Evolutionary conservation across 2,113 vertebrate genomes (phyloP).

Genomic region (Pollachius pollachius): DNA sequence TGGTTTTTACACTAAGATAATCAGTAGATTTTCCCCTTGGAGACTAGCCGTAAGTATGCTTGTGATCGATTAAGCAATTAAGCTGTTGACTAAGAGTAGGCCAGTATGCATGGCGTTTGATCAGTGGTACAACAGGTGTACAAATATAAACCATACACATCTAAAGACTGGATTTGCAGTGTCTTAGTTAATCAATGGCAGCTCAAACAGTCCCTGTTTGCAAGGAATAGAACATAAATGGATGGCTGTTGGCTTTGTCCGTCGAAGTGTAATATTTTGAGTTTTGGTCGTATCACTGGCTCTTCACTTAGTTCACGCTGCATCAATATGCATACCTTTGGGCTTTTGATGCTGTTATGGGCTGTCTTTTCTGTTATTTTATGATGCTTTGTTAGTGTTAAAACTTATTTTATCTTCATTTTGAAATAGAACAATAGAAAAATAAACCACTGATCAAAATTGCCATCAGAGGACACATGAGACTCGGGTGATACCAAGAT

Average conservation of each 20-base stretch:
- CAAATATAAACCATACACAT: slow-evolving; percentile 33
- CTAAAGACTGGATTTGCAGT: slow-evolving; percentile 7
- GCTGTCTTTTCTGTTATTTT: not conserved
- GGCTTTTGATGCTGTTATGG: slow-evolving; percentile 6
- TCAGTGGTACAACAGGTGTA: not conserved
- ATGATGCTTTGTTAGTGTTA: slow-evolving; percentile 9
- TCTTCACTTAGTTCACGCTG: slow-evolving; percentile 23
- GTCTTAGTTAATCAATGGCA: slow-evolving; percentile 27
- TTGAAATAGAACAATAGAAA: no score
- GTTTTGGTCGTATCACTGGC: slow-evolving; percentile 62
- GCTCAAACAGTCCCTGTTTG: slow-evolving; percentile 25
- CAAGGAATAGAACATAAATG: slow-evolving; percentile 14
- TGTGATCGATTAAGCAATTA: slow-evolving; percentile 26
- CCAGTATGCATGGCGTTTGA: slow-evolving; percentile 7
- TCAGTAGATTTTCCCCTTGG: slow-evolving; percentile 14
- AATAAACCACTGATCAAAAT: slow-evolving; percentile 20
- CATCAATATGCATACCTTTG: slow-evolving; percentile 5
- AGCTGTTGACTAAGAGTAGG: slow-evolving; percentile 47
- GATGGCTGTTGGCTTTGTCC: slow-evolving; percentile 23
- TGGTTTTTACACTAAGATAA: slow-evolving; percentile 22
- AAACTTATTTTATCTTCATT: not conserved
- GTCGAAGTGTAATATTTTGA: slow-evolving; percentile 1
- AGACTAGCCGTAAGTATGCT: slow-evolving; percentile 23
- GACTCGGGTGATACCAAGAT: slow-evolving; percentile 11
- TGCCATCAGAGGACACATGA: not conserved